Evolutionary conservation across 2,113 vertebrate species (phyloP).

Genomic region (Microcebus tavaratra): DNA sequence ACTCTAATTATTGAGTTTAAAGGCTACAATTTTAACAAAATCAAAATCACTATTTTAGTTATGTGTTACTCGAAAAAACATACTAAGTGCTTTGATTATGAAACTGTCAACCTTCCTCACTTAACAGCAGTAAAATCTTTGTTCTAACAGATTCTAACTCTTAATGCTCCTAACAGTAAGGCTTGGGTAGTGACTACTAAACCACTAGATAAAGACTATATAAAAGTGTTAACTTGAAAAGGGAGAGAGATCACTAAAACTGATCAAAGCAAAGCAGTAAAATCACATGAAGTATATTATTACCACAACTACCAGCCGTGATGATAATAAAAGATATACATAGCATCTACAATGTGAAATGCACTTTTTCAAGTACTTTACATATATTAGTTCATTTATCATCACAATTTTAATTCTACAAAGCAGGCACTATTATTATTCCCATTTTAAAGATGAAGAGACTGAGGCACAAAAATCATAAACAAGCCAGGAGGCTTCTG

Average conservation of each 20-base stretch:
- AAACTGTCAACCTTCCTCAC: not conserved
- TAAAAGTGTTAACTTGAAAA: not conserved
- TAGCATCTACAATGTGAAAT: not conserved
- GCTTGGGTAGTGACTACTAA: not conserved
- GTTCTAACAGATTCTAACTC: not conserved
- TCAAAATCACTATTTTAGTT: constrained; percentile 34
- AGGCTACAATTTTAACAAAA: not conserved
- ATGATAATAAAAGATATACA: not conserved
- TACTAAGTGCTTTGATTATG: not conserved
- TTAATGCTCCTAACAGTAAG: not conserved
- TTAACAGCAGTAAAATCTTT: not conserved
- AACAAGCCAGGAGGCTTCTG: not conserved
- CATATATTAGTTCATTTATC: not conserved
- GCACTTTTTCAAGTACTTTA: not conserved
- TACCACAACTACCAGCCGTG: fast-evolving
- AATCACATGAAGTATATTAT: not conserved
- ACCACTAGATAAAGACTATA: not conserved
- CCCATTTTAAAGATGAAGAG: not conserved
- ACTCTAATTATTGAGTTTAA: not conserved
- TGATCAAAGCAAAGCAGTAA: not conserved
- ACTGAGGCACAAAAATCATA: not conserved
- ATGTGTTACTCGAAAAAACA: not conserved
- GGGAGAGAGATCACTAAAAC: not conserved
- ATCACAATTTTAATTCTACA: not conserved
- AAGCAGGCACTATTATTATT: not conserved